These are phyloP conservation scores for Phylloscopus whistleri DNA, from an alignment of 2,113 vertebrate species.

Conservation along the genomic window DNA sequence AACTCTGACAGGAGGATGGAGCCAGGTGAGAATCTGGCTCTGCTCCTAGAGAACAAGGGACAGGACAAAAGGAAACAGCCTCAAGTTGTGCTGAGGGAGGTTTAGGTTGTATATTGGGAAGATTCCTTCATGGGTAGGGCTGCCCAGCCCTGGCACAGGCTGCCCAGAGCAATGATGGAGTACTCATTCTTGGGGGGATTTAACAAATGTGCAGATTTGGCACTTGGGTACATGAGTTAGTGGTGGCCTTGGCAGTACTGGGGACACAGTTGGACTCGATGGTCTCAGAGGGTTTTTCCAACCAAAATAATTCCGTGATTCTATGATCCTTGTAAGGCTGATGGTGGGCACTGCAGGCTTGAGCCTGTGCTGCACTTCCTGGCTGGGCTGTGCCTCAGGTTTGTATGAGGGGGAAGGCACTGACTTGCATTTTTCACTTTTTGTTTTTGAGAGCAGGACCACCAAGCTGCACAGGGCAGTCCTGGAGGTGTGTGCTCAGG, in stretches of 20 bases:
- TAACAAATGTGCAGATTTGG: not conserved
- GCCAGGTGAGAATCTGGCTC: not conserved
- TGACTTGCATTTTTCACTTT: not conserved
- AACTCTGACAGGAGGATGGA: not conserved
- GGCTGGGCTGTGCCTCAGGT: not conserved
- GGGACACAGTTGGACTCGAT: not conserved
- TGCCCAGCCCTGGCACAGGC: not conserved
- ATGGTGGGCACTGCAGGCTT: not conserved
- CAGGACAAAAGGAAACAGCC: not conserved
- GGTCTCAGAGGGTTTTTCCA: not conserved
- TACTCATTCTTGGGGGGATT: not conserved
- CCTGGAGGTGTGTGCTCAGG: not conserved
- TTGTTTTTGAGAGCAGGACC: not conserved
- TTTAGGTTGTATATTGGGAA: not conserved
- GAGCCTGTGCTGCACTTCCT: not conserved
- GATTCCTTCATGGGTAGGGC: not conserved
- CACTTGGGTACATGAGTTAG: not conserved
- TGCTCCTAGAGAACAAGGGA: not conserved
- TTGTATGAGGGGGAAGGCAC: not conserved
- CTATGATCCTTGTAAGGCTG: not conserved
- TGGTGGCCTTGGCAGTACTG: not conserved
- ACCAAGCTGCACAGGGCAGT: not conserved
- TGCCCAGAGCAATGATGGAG: not conserved
- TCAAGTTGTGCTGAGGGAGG: not conserved
- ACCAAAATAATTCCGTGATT: not conserved